Conservation (phyloP, 2,113 vertebrate species). For the Psittacus erithacus region DNA sequence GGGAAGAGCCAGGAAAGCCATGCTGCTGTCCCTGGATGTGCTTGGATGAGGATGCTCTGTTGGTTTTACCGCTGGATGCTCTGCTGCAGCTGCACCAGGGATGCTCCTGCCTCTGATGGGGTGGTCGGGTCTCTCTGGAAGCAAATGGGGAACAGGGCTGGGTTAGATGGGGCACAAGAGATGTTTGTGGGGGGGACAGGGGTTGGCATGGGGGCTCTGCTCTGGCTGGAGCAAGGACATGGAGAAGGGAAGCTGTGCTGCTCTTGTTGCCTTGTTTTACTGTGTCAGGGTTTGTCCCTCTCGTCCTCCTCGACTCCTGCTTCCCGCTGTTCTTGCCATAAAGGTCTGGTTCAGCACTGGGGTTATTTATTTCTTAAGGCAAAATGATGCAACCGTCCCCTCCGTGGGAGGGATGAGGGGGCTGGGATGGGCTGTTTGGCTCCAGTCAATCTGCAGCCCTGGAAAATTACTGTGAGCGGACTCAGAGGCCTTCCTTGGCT, state of each 20-base stretch:
- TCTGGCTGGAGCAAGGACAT: background rate
- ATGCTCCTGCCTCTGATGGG: rapidly evolving
- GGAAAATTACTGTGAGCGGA: conserved; percentile 47
- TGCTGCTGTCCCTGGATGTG: background rate
- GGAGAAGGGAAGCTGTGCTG: background rate
- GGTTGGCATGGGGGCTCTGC: background rate
- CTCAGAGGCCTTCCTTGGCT: background rate
- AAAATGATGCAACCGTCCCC: conserved; percentile 56
- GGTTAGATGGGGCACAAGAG: background rate
- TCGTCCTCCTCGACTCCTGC: background rate
- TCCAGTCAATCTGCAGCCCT: conserved; percentile 36
- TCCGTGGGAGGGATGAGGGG: conserved; percentile 40
- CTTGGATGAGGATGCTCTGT: background rate
- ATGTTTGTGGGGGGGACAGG: background rate
- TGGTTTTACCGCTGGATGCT: background rate
- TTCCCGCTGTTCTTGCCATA: background rate
- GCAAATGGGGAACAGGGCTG: background rate
- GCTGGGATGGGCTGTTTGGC: conserved; percentile 41
- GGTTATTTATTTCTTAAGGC: conserved; percentile 55
- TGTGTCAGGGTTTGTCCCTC: background rate
- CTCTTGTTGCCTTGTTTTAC: background rate
- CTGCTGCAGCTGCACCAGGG: background rate
- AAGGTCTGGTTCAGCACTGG: background rate
- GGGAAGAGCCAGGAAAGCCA: background rate
- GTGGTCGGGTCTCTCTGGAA: background rate